Evolutionary conservation across 2,797 vertebrate genomes (phyloP).

Genomic region (Bovichtus variegatus): DNA sequence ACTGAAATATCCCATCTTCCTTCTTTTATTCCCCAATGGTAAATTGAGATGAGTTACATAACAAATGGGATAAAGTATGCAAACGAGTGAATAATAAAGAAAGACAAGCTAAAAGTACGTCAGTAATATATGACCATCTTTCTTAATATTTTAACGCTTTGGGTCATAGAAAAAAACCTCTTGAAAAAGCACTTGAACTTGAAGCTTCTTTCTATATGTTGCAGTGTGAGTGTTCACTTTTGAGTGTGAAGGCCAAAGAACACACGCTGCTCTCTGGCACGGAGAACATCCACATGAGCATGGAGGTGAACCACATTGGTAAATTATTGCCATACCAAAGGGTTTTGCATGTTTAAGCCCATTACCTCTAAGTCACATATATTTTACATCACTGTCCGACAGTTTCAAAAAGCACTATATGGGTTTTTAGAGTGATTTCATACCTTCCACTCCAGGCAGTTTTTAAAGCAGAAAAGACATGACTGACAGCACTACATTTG

Average conservation of each 20-base stretch:
- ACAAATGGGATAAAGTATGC: background rate
- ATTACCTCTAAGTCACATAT: constrained; percentile 20
- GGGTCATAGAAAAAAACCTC: too few species aligned
- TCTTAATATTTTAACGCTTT: constrained; percentile 3
- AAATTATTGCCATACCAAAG: background rate
- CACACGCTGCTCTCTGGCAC: constrained; percentile 9
- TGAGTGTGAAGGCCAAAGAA: constrained; percentile 20
- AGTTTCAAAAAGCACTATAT: constrained; percentile 2
- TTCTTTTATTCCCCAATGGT: background rate
- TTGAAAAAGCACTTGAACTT: constrained; percentile 16
- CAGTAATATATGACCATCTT: constrained; percentile 16
- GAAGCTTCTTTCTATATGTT: constrained; percentile 9
- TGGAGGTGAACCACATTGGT: constrained; percentile 29
- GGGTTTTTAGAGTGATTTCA: background rate
- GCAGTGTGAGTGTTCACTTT: background rate
- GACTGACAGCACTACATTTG: background rate
- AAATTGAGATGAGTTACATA: constrained; percentile 9
- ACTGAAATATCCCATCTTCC: constrained; percentile 1
- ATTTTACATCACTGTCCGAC: constrained; percentile 32
- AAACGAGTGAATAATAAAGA: background rate
- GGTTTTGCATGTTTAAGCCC: constrained; percentile 11
- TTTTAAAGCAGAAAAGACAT: background rate
- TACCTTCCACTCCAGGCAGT: background rate
- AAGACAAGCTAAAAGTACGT: background rate
- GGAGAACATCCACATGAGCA: constrained; percentile 6